Evolutionary conservation across 2,797 vertebrate genomes (phyloP), one percentile per base, ranked within the genome.

Genomic region (Sciurus carolinensis): DNA sequence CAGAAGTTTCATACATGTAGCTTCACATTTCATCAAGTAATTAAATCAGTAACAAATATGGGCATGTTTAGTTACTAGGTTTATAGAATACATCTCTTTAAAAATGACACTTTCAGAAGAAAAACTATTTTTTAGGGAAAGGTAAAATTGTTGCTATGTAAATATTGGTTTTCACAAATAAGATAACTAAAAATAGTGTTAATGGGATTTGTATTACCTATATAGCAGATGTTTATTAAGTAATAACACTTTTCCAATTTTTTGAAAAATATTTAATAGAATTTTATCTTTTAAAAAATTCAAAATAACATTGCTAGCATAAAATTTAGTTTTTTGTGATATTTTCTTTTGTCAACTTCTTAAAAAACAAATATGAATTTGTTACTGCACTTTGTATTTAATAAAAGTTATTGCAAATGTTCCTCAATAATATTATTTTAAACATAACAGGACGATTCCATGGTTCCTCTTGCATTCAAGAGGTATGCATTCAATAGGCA

Each of bases 161-260:
- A 85, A 76, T 77, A 75, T 30, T 73, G 9, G 79, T 89, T 91
- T 88, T 89, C 44, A 80, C 44, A 44, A 75, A 57, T 87, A n/a
- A 81, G 24, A 30, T 76, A 39, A 75, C 18, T 8, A 71, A 73
- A 11, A 72, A 81, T 90, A 14, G 76, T 42, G 22, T 66, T 33
- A 66, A 33, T 5, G 30, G 42, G 54, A 62, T 73, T 12, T 85
- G 44, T 6, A 52, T 42, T 57, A 54, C 8, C 6, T 12, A 72
- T 14, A 8, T n/a, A 86, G 9, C 5, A 57, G n/a, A 72, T 28
- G 20, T 14, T 52, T 57, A 82, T 20, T 28, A 59, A 84, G 1
- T 73, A n/a, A 87, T 44, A 15, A 1, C 6, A 22, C 44, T 79
- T 3, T 62, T 52, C 14, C 20, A 22, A 26, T 44, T 87, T 89